phyloP scores from a whole-genome alignment of 2,113 vertebrate genomes.

The Azemiops feae region DNA sequence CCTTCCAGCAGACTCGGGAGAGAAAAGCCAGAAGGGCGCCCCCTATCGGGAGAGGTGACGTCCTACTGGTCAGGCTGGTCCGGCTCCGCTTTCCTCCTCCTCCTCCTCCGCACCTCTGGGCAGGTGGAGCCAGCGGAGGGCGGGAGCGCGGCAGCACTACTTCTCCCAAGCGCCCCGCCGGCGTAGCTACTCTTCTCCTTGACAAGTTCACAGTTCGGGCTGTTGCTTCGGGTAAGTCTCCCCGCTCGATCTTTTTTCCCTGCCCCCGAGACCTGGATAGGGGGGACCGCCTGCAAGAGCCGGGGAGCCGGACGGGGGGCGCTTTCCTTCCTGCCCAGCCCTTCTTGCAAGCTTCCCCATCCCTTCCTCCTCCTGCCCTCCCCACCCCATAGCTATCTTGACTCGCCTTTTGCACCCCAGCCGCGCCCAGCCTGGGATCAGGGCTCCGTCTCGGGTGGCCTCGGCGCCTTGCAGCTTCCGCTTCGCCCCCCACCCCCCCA shows the following conservation, averaged over 20 bases:
- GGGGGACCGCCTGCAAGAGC: background rate
- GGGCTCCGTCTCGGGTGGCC: background rate
- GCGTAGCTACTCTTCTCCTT: background rate
- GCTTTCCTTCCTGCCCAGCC: background rate
- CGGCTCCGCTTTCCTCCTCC: background rate
- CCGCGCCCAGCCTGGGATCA: background rate
- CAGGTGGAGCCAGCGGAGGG: background rate
- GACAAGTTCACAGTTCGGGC: background rate
- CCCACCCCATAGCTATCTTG: too few species aligned
- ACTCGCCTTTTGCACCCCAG: background rate
- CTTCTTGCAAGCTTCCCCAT: background rate
- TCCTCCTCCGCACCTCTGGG: background rate
- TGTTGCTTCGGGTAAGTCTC: background rate
- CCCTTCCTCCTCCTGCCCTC: background rate
- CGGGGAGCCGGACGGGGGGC: background rate
- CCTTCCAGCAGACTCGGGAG: background rate
- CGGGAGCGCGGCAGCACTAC: background rate
- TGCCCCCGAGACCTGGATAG: background rate
- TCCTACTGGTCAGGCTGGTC: background rate
- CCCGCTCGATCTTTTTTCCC: background rate
- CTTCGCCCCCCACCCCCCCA: background rate
- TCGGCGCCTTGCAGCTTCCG: background rate
- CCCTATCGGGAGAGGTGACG: background rate
- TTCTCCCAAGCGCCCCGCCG: background rate
- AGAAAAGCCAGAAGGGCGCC: background rate